Percentiles rank a stretch among this genome's conserved stretches.
Conservation (phyloP, 2,888 invertebrate genomes). For the Tetrapedia diversipes region DNA sequence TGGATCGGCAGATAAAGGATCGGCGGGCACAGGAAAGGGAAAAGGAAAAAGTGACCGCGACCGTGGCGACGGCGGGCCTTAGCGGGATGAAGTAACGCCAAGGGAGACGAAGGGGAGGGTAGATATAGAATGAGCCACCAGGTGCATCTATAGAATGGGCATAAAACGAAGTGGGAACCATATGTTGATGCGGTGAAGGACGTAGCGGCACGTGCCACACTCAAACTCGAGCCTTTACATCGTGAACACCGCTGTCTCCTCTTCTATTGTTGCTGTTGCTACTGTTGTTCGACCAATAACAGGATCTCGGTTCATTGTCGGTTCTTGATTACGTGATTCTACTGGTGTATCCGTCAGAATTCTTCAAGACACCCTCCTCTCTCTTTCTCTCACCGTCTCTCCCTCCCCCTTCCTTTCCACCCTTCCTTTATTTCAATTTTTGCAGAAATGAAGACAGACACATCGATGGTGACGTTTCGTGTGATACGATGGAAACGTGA, state of each 20-base stretch:
- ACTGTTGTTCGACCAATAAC: not conserved
- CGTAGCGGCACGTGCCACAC: slow-evolving; percentile 81
- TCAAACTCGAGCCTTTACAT: slow-evolving; percentile 77
- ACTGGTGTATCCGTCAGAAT: too few relatives aligned
- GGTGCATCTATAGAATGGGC: slow-evolving; percentile 76
- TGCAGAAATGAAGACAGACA: too few relatives aligned
- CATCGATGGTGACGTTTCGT: too few relatives aligned
- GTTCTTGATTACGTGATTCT: too few relatives aligned
- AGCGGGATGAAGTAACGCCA: slow-evolving; percentile 30
- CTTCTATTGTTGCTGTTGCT: not conserved
- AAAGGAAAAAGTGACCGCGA: slow-evolving; percentile 14
- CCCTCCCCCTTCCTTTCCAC: too few relatives aligned
- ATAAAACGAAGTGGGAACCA: slow-evolving; percentile 79
- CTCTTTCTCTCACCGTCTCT: too few relatives aligned
- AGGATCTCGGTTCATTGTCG: too few relatives aligned
- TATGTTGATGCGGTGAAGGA: slow-evolving; percentile 80
- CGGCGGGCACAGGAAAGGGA: slow-evolving; percentile 3
- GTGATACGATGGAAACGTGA: too few relatives aligned
- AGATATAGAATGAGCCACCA: slow-evolving; percentile 61
- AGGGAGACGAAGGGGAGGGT: slow-evolving; percentile 65
- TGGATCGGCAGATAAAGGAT: slow-evolving; percentile 16
- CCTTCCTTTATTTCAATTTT: too few relatives aligned
- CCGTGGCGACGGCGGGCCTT: slow-evolving; percentile 24
- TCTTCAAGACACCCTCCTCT: too few relatives aligned
- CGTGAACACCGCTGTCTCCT: slow-evolving; percentile 68